A percentile compares a stretch with the other conserved stretches of the same genome.
Conservation (phyloP, 2,113 vertebrate genomes). For the Malurus melanocephalus region DNA sequence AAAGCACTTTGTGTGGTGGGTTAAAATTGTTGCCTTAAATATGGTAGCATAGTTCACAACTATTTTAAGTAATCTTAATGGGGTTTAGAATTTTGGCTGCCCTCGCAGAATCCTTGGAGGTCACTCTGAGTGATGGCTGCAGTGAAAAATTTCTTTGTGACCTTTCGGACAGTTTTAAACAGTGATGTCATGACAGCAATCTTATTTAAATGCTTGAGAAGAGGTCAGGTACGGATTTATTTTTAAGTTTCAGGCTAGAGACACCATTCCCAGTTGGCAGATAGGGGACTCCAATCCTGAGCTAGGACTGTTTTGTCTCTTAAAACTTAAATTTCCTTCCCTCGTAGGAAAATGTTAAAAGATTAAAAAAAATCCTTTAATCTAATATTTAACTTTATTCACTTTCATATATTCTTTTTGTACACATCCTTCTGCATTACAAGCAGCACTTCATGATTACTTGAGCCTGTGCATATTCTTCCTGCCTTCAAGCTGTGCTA, state of each 20-base stretch:
- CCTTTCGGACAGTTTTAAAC: neutral
- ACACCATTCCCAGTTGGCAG: neutral
- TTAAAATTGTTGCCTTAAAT: constrained; percentile 19
- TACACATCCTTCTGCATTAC: neutral
- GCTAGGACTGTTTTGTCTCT: neutral
- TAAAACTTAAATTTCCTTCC: neutral
- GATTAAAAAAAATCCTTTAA: neutral
- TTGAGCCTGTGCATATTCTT: neutral
- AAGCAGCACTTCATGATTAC: neutral
- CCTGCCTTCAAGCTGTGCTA: neutral
- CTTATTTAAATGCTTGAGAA: constrained; percentile 4
- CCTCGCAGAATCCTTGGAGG: neutral
- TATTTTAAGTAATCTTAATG: constrained; percentile 27
- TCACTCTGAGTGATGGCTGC: neutral
- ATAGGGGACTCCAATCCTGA: neutral
- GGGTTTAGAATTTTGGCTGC: constrained; percentile 19
- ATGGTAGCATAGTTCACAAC: constrained; percentile 10
- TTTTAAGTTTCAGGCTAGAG: neutral
- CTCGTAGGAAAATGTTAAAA: neutral
- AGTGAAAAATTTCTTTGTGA: neutral
- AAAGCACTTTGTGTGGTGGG: neutral
- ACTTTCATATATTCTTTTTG: neutral
- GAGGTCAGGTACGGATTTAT: neutral
- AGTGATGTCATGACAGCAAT: neutral
- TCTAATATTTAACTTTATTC: neutral